A percentile compares a stretch with the other conserved stretches of the same genome.
These are phyloP conservation scores for Oreamnos americanus DNA, from an alignment of 2,113 vertebrate species.

Conservation along the genomic window DNA sequence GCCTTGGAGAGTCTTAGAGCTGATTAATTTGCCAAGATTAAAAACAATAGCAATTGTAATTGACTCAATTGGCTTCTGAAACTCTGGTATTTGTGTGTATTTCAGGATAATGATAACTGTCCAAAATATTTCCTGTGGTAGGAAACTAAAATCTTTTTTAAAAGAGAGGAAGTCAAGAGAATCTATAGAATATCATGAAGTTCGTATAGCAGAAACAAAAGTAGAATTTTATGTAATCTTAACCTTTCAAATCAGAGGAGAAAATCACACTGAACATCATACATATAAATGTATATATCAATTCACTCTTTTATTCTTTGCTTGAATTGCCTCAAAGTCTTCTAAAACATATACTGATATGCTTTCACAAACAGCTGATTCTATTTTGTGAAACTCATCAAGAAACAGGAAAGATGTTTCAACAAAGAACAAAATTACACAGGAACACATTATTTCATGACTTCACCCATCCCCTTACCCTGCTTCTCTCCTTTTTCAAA, in stretches of 20 bases:
- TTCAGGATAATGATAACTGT: not conserved
- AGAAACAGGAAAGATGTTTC: not conserved
- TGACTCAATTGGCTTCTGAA: not conserved
- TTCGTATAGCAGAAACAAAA: not conserved
- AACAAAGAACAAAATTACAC: not conserved
- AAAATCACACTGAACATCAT: not conserved
- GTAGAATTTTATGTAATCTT: not conserved
- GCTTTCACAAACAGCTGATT: not conserved
- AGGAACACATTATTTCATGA: not conserved
- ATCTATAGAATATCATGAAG: not conserved
- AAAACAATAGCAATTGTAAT: not conserved
- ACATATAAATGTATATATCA: not conserved
- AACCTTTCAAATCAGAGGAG: not conserved
- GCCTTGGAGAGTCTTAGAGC: not conserved
- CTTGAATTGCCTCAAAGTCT: not conserved
- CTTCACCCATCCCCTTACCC: not conserved
- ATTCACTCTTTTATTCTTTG: not conserved
- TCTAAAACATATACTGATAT: not conserved
- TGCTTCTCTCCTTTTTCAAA: not conserved
- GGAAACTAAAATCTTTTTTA: not conserved
- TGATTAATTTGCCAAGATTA: not conserved
- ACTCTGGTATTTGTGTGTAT: not conserved
- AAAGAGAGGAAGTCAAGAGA: not conserved
- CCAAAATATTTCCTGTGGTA: not conserved
- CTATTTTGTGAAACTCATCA: not conserved